A percentile compares a stretch with the other conserved stretches of the same genome.
phyloP scores from a whole-genome alignment of 2,113 vertebrate species.

The Vimba vimba region DNA sequence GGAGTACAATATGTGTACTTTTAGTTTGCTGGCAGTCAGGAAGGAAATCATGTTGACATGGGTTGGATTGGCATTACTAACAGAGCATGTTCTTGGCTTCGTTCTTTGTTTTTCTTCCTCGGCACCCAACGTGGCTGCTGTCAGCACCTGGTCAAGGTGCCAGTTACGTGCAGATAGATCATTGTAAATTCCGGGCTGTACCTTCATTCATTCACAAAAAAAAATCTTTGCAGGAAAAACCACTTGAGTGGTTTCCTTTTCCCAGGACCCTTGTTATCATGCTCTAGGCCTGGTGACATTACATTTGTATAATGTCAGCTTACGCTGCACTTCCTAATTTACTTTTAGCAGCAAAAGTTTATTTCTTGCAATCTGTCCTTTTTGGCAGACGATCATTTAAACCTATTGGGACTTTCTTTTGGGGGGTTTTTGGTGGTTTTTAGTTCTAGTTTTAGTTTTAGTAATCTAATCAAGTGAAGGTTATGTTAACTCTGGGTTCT shows the following conservation, averaged over 20 bases:
- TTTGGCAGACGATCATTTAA: constrained; percentile 11
- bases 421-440: not conserved
- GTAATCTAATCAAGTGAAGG: not conserved
- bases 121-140: constrained; percentile 28
- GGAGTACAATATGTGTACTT: constrained; percentile 11
- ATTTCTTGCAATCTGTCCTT: constrained; percentile 25
- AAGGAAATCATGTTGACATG: constrained; percentile 27
- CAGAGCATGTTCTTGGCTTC: constrained; percentile 50
- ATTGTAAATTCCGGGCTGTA: not conserved
- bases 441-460: no score
- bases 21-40: constrained; percentile 34
- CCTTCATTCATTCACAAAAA: constrained; percentile 25
- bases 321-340: constrained; percentile 34
- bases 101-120: constrained; percentile 55
- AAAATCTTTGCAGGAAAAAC: not conserved
- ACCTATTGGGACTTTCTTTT: constrained; percentile 22
- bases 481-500: constrained; percentile 3
- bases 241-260: constrained; percentile 28
- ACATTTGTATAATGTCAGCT: constrained; percentile 21
- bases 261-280: constrained; percentile 32
- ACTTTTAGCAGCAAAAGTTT: constrained; percentile 19
- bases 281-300: constrained; percentile 23
- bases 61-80: constrained; percentile 28
- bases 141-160: constrained; percentile 46
- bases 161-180: constrained; percentile 7